Base-by-base conservation (phyloP, 1,140 invertebrate species). In the Venturia canescens region DNA sequence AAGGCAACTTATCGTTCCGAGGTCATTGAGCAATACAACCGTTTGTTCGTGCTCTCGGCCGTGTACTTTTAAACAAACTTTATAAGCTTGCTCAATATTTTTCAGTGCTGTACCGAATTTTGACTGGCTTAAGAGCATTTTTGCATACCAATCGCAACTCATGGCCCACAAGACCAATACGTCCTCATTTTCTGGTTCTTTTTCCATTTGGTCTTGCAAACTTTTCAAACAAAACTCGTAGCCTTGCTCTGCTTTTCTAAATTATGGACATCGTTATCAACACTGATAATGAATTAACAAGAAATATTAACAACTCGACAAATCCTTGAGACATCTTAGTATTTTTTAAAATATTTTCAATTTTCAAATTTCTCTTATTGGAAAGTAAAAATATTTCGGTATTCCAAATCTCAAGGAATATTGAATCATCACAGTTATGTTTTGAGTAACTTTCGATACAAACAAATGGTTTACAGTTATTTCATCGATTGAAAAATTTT, bases 1-100 rank as follows among this genome's bases (percentile, higher is more conserved):
- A 85, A 94, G 84, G 91, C 94, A 94, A 81, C 93, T 94, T 15
- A 96, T 93, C 66, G 95, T 96, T 50, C 96, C 97, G 78, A 98
- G 93, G 89, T 98, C 96, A 93, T 98, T 98, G 9, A 98, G 89
- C 53, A 98, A 92, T 27, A 97, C 91, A 23, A 97, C 94, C 81
- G 94, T 94, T 88, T 98, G 96, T 84, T 96, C 94, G 85, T 94
- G 94, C 11, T 94, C 89, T 80, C 94, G 87, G 9, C 96, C 96
- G 88, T 96, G 91, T 0, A 95, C 86, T 87, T 94, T 90, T 70
- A 92, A 87, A 79, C 95, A 96, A 81, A 95, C 92, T 29, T 95
- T 91, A 84, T 96, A 94, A 50, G 97, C 94, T 89, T 95, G 94
- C 67, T 94, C 91, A 86, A 98, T 94, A 83, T 94, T 92, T 60